Conservation (phyloP, 2,113 vertebrate species). For the Sarotherodon lohbergeri region DNA sequence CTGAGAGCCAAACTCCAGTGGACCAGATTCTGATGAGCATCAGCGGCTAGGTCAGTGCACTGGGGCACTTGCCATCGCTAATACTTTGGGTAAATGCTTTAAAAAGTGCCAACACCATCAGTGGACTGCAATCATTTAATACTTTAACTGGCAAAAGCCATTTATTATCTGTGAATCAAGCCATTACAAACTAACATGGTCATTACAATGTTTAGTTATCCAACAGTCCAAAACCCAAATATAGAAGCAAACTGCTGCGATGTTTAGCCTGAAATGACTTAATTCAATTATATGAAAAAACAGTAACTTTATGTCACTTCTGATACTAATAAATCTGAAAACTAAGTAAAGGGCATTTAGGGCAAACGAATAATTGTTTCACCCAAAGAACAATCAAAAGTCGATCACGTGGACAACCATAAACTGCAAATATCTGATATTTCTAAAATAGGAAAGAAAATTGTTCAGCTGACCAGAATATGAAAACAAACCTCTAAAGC, state of each 20-base stretch:
- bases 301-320: neutral
- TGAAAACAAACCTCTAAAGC: neutral
- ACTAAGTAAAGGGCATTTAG: neutral
- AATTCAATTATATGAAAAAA: neutral
- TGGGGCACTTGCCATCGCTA: neutral
- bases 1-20: constrained; percentile 16
- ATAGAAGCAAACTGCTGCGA: neutral
- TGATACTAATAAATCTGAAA: neutral
- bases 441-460: neutral
- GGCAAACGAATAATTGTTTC: neutral
- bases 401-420: neutral
- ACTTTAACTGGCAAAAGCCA: neutral
- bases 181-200: neutral
- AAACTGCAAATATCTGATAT: neutral
- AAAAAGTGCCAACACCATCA: neutral
- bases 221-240: neutral
- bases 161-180: neutral
- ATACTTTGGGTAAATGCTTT: neutral
- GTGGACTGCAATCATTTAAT: neutral
- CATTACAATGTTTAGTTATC: neutral
- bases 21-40: constrained; percentile 37
- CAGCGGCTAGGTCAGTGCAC: constrained; percentile 15
- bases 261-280: neutral
- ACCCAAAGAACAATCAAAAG: neutral
- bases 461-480: neutral